A percentile compares a stretch with the other conserved stretches of the same genome.
Conservation (phyloP, 1,140 invertebrate genomes). For the Leptopilina boulardi region DNA sequence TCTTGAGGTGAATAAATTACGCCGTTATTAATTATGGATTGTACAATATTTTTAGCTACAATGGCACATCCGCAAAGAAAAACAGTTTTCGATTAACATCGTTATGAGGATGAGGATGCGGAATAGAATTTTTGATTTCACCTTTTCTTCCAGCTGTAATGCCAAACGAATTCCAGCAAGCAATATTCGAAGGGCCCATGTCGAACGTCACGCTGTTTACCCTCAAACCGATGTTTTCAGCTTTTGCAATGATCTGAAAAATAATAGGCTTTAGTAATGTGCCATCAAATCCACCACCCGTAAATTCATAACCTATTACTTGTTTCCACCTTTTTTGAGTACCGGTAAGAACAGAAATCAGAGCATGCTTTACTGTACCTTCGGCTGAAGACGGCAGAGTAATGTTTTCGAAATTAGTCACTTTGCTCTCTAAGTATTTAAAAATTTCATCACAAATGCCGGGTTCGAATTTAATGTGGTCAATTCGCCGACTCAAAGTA, state of each 20-base stretch:
- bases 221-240: constrained; percentile 31
- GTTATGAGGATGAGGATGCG: constrained; percentile 28
- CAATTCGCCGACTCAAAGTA: constrained; percentile 26
- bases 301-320: constrained; percentile 45
- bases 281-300: constrained; percentile 36
- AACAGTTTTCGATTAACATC: constrained; percentile 31
- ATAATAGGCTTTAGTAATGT: constrained; percentile 14
- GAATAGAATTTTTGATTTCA: constrained; percentile 27
- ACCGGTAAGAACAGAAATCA: constrained; percentile 45
- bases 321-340: constrained; percentile 45
- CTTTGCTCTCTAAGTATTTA: constrained; percentile 40
- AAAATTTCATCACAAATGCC: constrained; percentile 43
- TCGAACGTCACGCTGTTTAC: too few relatives aligned
- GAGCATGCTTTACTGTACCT: constrained; percentile 38
- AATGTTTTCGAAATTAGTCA: constrained; percentile 15
- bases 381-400: background rate
- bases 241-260: constrained; percentile 25
- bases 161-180: constrained; percentile 32
- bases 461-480: constrained; percentile 39
- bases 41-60: constrained; percentile 37
- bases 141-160: too few relatives aligned
- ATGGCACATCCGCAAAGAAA: constrained; percentile 36
- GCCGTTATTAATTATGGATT: constrained; percentile 37
- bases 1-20: constrained; percentile 18
- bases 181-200: constrained; percentile 9